A percentile compares a stretch with the other conserved stretches of the same genome.
Evolutionary conservation across 2,797 vertebrate genomes (phyloP).

Genomic region (Aldrovandia affinis): DNA sequence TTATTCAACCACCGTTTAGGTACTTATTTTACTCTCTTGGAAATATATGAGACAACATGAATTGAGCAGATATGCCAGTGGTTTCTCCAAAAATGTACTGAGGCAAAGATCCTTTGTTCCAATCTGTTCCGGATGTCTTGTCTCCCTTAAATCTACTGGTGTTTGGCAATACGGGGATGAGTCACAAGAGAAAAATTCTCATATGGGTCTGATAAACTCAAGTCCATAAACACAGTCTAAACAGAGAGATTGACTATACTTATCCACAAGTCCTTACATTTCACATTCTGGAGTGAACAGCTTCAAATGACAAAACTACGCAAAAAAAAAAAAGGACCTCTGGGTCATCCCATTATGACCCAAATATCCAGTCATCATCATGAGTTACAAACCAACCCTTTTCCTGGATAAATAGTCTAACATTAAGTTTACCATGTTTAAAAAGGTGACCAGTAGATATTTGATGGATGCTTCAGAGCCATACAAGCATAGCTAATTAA

Average conservation of each 20-base stretch:
- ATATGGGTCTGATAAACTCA: constrained; percentile 33
- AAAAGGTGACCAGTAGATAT: not conserved
- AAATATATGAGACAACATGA: not conserved
- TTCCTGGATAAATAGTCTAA: not conserved
- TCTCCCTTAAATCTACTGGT: not conserved
- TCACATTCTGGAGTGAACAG: too few species aligned
- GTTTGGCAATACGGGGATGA: constrained; percentile 4
- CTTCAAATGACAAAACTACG: not conserved
- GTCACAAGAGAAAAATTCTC: constrained; percentile 29
- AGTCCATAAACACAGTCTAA: constrained; percentile 12
- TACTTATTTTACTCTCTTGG: not conserved
- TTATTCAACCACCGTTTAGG: not conserved
- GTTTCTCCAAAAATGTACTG: not conserved
- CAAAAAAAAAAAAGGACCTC: not conserved
- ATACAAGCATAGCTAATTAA: not conserved
- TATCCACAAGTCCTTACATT: not conserved
- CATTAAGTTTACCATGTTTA: not conserved
- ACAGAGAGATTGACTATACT: not conserved
- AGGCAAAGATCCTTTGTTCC: not conserved
- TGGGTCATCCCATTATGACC: too few species aligned
- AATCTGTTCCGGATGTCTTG: not conserved
- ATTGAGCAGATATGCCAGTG: not conserved
- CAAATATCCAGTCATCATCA: not conserved
- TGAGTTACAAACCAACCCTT: not conserved
- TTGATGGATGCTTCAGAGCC: not conserved